Evolutionary conservation across 2,888 invertebrate species (phyloP).

Genomic region (Beris morrisii): DNA sequence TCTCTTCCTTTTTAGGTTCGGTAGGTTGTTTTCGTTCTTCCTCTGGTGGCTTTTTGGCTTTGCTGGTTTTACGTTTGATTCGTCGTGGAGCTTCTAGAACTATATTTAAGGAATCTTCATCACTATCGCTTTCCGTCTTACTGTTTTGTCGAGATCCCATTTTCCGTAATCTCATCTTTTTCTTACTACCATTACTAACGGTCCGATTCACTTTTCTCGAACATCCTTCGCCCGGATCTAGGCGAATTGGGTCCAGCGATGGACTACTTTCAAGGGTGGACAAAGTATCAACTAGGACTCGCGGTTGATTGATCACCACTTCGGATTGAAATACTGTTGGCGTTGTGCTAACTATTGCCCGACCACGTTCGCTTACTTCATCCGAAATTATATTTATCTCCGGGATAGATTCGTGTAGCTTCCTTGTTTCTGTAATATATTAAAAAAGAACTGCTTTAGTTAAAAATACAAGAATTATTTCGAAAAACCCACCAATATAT

Average conservation of each 20-base stretch:
- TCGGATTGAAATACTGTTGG: slow-evolving; percentile 38
- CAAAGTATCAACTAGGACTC: slow-evolving; percentile 13
- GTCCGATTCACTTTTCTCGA: slow-evolving; percentile 40
- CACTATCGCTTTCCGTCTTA: slow-evolving; percentile 56
- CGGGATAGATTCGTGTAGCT: slow-evolving; percentile 46
- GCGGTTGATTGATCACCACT: slow-evolving; percentile 36
- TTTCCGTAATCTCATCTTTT: slow-evolving; percentile 52
- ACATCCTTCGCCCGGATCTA: slow-evolving; percentile 22
- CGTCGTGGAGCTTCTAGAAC: slow-evolving; percentile 52
- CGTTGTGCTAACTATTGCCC: slow-evolving; percentile 37
- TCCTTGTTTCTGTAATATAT: slow-evolving; percentile 45
- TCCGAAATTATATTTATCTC: slow-evolving; percentile 53
- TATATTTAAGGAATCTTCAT: slow-evolving; percentile 48
- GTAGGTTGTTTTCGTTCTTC: slow-evolving; percentile 45
- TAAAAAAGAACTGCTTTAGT: background rate
- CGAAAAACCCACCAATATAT: slow-evolving; percentile 48
- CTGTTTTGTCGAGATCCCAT: slow-evolving; percentile 56
- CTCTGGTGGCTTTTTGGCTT: slow-evolving; percentile 42
- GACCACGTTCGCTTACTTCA: slow-evolving; percentile 43
- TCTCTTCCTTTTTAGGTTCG: slow-evolving; percentile 44
- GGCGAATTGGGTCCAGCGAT: slow-evolving; percentile 6
- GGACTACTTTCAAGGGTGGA: background rate
- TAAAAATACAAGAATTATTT: background rate
- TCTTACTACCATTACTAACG: slow-evolving; percentile 44
- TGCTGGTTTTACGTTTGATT: slow-evolving; percentile 53